These are phyloP conservation scores for Tenthredo mesomela DNA, from an alignment of 2,888 invertebrate genomes.

Conservation along the genomic window DNA sequence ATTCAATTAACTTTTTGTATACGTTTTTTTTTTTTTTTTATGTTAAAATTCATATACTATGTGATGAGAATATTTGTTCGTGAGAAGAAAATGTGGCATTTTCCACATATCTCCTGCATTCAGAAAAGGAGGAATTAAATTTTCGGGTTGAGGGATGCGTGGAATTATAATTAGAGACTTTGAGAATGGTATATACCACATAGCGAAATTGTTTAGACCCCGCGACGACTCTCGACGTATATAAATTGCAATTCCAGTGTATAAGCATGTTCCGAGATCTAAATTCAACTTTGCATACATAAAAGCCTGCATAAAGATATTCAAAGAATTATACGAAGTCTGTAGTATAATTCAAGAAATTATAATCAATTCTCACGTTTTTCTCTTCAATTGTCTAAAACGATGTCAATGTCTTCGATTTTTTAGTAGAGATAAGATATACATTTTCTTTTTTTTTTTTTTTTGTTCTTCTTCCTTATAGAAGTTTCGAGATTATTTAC, in stretches of 20 bases:
- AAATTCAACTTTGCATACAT: background rate
- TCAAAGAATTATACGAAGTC: background rate
- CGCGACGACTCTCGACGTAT: constrained; percentile 11
- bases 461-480: background rate
- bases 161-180: constrained; percentile 21
- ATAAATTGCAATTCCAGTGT: constrained; percentile 9
- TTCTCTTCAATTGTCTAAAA: background rate
- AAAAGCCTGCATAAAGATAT: background rate
- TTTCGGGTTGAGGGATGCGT: background rate
- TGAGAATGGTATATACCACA: background rate
- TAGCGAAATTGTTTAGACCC: background rate
- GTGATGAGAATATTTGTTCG: background rate
- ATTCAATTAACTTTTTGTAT: background rate
- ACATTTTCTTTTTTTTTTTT: background rate
- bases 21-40: background rate
- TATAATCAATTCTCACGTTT: background rate
- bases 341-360: background rate
- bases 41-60: background rate
- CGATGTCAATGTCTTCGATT: background rate
- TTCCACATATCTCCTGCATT: background rate
- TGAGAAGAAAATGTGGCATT: background rate
- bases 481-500: background rate
- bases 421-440: background rate
- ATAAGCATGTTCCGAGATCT: background rate
- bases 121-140: background rate